phyloP scores from a whole-genome alignment of 1,140 invertebrate genomes.

The Mamestra configurata region DNA sequence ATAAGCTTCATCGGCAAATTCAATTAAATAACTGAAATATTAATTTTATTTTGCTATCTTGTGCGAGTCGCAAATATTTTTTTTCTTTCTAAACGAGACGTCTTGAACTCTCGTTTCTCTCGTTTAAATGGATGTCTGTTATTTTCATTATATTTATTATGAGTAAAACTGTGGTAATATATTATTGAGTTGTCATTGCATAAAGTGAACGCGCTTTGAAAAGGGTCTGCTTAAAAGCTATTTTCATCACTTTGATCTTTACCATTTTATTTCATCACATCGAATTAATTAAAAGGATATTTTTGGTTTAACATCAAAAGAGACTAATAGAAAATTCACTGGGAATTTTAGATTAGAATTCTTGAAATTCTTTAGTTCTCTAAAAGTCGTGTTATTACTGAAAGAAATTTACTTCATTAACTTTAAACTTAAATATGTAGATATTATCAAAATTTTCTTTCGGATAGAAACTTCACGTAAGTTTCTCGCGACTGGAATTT shows the following conservation, averaged over 20 bases:
- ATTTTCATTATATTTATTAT: not conserved
- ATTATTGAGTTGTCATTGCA: not conserved
- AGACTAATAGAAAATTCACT: constrained; percentile 9
- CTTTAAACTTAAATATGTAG: not conserved
- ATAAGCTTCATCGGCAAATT: no score
- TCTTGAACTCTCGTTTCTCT: no score
- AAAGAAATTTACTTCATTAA: not conserved
- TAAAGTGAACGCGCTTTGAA: not conserved
- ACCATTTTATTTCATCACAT: not conserved
- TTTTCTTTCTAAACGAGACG: no score
- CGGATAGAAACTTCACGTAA: no score
- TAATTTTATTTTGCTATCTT: no score
- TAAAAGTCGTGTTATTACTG: not conserved
- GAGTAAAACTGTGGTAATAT: not conserved
- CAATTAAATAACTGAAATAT: no score
- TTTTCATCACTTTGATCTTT: constrained; percentile 29
- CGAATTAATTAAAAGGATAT: constrained; percentile 12
- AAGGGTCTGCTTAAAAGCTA: not conserved
- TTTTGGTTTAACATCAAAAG: constrained; percentile 11
- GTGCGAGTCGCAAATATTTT: no score
- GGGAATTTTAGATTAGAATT: constrained; percentile 4
- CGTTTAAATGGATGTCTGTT: not conserved
- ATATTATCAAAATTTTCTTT: no score
- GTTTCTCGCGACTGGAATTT: no score
- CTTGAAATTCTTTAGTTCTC: not conserved